Conservation (phyloP, 2,113 vertebrate species). For the Otocyon megalotis region DNA sequence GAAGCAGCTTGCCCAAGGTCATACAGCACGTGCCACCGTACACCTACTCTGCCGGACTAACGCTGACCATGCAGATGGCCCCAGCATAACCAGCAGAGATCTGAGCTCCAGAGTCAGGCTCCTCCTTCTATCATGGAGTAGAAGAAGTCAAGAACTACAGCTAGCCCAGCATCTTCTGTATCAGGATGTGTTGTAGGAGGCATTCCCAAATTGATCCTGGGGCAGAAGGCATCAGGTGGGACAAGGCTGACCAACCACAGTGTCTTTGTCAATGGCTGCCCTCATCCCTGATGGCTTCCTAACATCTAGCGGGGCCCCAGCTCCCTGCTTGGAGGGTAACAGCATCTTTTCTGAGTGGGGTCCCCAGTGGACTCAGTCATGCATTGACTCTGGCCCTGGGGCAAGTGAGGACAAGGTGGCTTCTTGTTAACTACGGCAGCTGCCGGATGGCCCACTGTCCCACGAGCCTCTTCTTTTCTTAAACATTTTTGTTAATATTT, state of each 20-base stretch:
- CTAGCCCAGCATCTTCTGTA: background rate
- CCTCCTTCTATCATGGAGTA: rapidly evolving
- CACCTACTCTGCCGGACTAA: rapidly evolving
- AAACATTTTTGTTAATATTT: background rate
- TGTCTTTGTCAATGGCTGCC: background rate
- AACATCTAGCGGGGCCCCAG: background rate
- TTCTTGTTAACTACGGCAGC: rapidly evolving
- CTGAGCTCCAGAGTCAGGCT: background rate
- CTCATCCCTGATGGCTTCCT: background rate
- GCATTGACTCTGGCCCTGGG: background rate
- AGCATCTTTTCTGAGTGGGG: too few species aligned
- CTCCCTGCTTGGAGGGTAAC: too few species aligned
- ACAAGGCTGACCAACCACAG: rapidly evolving
- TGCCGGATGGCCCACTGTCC: background rate
- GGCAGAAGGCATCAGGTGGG: background rate
- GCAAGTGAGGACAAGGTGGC: rapidly evolving
- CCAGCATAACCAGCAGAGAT: rapidly evolving
- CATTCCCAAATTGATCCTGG: background rate
- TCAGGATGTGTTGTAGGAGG: rapidly evolving
- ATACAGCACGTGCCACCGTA: background rate
- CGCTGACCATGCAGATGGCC: background rate
- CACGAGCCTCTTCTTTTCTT: background rate
- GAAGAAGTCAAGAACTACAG: background rate
- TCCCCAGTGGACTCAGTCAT: background rate
- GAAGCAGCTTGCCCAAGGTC: background rate